Base-by-base conservation (phyloP, 2,113 vertebrate species). In the Dasyprocta punctata region DNA sequence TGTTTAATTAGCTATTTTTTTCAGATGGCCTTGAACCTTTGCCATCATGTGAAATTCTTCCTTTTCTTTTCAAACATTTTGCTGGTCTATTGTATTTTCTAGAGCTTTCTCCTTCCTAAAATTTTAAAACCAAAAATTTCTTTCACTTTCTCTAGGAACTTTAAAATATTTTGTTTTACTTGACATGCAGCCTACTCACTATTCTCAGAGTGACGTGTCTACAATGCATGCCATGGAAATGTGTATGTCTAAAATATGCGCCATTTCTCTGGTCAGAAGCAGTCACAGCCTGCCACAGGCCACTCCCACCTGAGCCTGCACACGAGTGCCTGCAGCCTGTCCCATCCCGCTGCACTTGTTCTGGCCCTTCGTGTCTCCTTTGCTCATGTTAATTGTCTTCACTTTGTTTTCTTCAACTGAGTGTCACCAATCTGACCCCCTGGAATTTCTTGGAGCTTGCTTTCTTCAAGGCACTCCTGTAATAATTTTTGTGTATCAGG, bases 1-100 rank as follows among this genome's bases (percentile, higher is more conserved):
- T 89, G 71, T 86, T 92, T 95, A 92, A 88, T 86, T 91, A 96
- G 60, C 30, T 89, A 1, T 69, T 89, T 89, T 73, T 90, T 86
- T 16, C 20, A 78, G 41, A 56, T 89, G 80, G 49, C 56, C 14
- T 10, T 33, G 36, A 69, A 65, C 54, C 44, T 95, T 90, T 87
- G 44, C 81, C 41, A 69, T 96, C 20, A 58, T 90, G 16, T 78
- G 44, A 44, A 44, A 86, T 87, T 95, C 60, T 54, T 16, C 26
- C 94, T 92, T 89, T 41, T 82, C 58, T 90, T 95, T 91, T 75
- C 71, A 88, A 11, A 85, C 61, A 75, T 49, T 44, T 92, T 85
- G 20, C 77, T 93, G 5, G 2, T 56, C 22, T 91, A 49, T 73
- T 77, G 28, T 47, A 38, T 73, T 77, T 77, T 56, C 84, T 65